phyloP scores from a whole-genome alignment of 1,140 invertebrate genomes.

The Lordiphosa clarofinis region DNA sequence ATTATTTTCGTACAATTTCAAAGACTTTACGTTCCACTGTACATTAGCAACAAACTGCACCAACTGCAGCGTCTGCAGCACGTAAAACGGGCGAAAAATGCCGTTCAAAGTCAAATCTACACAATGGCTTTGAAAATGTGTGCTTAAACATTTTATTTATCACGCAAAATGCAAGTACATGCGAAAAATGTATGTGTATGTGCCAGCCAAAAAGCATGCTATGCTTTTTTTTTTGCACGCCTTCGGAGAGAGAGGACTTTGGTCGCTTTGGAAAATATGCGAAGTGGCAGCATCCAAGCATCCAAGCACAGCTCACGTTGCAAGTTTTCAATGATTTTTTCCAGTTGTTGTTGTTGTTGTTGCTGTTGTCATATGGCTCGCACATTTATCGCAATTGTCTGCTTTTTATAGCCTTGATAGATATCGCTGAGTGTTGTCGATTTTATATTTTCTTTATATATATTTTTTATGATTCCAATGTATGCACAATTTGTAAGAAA shows the following conservation, averaged over 20 bases:
- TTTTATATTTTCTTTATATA: background rate
- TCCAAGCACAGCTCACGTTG: slow-evolving; percentile 42
- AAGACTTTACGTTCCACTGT: too few species aligned
- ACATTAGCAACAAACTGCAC: slow-evolving; percentile 6
- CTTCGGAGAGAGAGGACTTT: too few species aligned
- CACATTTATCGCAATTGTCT: slow-evolving; percentile 70
- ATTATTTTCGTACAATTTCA: too few species aligned
- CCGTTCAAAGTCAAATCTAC: slow-evolving; percentile 70
- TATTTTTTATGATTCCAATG: background rate
- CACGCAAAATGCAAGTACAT: slow-evolving; percentile 62
- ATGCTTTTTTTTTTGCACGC: slow-evolving; percentile 5
- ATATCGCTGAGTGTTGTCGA: slow-evolving; percentile 2
- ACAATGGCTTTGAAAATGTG: slow-evolving; percentile 66
- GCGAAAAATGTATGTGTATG: slow-evolving; percentile 26
- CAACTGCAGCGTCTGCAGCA: slow-evolving; percentile 35
- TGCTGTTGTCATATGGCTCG: background rate
- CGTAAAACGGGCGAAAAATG: slow-evolving; percentile 26
- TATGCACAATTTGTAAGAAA: background rate
- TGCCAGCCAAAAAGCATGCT: slow-evolving; percentile 36
- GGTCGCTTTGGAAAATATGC: slow-evolving; percentile 37
- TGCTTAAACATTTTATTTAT: slow-evolving; percentile 77
- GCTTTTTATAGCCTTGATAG: slow-evolving; percentile 34
- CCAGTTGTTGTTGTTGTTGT: too few species aligned
- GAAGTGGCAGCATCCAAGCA: slow-evolving; percentile 32
- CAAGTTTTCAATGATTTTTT: slow-evolving; percentile 69